Conservation (phyloP, 2,113 vertebrate species). For the Mastomys natalensis region DNA sequence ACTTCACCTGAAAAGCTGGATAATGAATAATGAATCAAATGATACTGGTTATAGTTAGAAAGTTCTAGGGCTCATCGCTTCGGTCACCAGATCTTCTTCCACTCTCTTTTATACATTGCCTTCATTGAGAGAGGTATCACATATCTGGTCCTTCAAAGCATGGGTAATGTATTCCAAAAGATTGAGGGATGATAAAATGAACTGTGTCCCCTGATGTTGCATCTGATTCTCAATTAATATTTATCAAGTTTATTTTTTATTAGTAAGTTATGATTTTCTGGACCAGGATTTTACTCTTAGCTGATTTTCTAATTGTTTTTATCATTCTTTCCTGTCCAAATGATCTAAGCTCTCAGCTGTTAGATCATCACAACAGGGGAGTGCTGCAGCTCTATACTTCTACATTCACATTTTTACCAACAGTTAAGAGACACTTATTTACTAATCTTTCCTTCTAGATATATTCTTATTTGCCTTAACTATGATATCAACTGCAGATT, state of each 20-base stretch:
- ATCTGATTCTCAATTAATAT: not conserved
- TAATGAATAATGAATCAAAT: not conserved
- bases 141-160: not conserved
- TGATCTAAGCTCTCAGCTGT: not conserved
- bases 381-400: not conserved
- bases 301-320: not conserved
- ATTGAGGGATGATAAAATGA: not conserved
- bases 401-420: not conserved
- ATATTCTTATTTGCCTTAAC: not conserved
- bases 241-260: not conserved
- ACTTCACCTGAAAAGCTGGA: not conserved
- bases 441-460: not conserved
- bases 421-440: not conserved
- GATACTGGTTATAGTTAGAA: not conserved
- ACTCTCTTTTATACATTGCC: not conserved
- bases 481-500: not conserved
- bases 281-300: not conserved
- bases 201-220: not conserved
- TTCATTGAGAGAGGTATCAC: not conserved
- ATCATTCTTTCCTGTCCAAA: not conserved
- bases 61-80: not conserved
- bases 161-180: not conserved
- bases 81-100: not conserved
- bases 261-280: not conserved
- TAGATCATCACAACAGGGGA: not conserved